A percentile compares a stretch with the other conserved stretches of the same genome.
These are phyloP conservation scores for Chymomyza procnemis DNA, from an alignment of 2,888 invertebrate species.

Conservation along the genomic window DNA sequence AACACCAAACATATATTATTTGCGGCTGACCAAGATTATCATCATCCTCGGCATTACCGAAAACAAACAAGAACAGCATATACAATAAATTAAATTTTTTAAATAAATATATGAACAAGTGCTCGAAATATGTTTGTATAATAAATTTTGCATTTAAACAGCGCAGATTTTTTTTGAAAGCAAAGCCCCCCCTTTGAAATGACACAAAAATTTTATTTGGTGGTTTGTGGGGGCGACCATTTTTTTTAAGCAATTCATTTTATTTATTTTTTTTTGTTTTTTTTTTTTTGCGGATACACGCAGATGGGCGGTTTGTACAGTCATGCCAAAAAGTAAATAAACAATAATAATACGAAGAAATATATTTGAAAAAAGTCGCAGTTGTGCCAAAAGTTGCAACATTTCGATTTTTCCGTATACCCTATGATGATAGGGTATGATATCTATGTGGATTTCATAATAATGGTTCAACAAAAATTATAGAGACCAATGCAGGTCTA, in stretches of 20 bases:
- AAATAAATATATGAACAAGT: constrained; percentile 2
- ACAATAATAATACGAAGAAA: neutral
- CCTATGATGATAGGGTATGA: no score
- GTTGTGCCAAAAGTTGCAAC: no score
- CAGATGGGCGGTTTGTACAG: constrained; percentile 47
- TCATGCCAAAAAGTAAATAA: constrained; percentile 26
- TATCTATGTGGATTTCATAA: no score
- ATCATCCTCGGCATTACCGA: neutral
- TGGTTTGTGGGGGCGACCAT: constrained; percentile 39
- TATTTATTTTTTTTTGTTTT: constrained; percentile 21
- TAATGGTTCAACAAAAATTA: no score
- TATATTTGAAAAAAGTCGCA: neutral
- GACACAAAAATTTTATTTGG: constrained; percentile 51
- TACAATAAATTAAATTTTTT: neutral
- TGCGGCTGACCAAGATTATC: constrained; percentile 55
- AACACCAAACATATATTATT: constrained; percentile 25
- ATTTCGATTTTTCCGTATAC: neutral
- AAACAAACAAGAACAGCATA: neutral
- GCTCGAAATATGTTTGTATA: constrained; percentile 23
- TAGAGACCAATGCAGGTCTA: no score
- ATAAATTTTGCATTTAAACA: constrained; percentile 28
- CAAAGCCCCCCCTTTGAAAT: constrained; percentile 29
- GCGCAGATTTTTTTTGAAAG: neutral
- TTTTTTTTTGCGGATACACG: constrained; percentile 28
- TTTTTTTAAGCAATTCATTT: constrained; percentile 7